phyloP scores from a whole-genome alignment of 2,113 vertebrate species.

The Pelmatolapia mariae region DNA sequence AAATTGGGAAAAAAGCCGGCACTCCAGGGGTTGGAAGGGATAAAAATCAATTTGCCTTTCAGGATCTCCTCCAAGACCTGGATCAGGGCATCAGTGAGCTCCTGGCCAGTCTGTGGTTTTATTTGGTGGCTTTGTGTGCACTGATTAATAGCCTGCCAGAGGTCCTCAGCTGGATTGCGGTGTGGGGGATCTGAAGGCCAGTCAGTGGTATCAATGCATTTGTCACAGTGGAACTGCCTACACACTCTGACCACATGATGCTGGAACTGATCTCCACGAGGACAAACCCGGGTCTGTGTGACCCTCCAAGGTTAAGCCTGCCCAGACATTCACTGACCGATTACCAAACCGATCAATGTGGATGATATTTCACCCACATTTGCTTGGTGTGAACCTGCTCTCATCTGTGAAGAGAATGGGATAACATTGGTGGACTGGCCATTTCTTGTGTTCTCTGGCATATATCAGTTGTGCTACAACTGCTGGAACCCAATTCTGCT shows the following conservation, averaged over 20 bases:
- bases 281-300: background rate
- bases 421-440: accelerated
- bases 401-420: background rate
- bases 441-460: background rate
- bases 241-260: accelerated
- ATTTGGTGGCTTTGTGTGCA: background rate
- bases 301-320: accelerated
- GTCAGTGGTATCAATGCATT: accelerated
- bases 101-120: background rate
- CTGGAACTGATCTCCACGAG: accelerated
- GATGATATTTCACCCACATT: background rate
- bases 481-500: background rate
- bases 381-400: background rate
- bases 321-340: background rate
- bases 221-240: background rate
- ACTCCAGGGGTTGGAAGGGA: accelerated
- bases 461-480: background rate
- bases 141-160: background rate
- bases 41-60: accelerated
- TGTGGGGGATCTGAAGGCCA: background rate
- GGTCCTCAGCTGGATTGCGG: background rate
- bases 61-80: background rate
- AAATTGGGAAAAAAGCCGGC: background rate
- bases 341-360: accelerated
- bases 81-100: background rate